Percentiles rank a stretch among this genome's conserved stretches.
phyloP scores from a whole-genome alignment of 1,140 invertebrate genomes.

The Pseudomyrmex gracilis region DNA sequence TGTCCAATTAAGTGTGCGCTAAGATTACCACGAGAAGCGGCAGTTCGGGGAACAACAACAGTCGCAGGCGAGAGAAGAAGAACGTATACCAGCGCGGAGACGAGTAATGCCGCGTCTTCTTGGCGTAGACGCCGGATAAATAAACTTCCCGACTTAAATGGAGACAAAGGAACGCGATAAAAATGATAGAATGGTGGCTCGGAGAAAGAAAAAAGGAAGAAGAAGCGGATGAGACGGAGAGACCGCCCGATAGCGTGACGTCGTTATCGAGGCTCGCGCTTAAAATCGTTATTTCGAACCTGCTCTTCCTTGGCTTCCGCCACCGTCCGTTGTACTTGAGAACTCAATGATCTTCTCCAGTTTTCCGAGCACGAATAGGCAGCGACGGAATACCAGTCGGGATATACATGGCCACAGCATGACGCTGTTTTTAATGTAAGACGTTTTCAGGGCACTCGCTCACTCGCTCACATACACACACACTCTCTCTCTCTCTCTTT shows the following conservation, averaged over 20 bases:
- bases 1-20: slow-evolving; percentile 63
- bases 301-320: slow-evolving; percentile 31
- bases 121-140: slow-evolving; percentile 21
- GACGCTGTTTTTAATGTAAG: background rate
- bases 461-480: too few relatives aligned
- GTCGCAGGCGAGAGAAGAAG: background rate
- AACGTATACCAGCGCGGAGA: background rate
- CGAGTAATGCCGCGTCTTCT: slow-evolving; percentile 26
- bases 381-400: slow-evolving; percentile 1
- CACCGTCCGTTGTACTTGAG: slow-evolving; percentile 16
- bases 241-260: slow-evolving; percentile 5
- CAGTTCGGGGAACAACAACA: slow-evolving; percentile 3
- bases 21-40: slow-evolving; percentile 48
- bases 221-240: background rate
- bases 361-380: slow-evolving; percentile 38
- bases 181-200: background rate
- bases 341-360: slow-evolving; percentile 30
- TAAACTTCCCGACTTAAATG: slow-evolving; percentile 38
- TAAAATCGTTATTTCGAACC: slow-evolving; percentile 45
- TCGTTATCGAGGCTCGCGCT: slow-evolving; percentile 35
- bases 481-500: too few relatives aligned
- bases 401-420: background rate
- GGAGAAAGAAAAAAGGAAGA: background rate
- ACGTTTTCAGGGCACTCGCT: background rate
- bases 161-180: slow-evolving; percentile 18